Evolutionary conservation across 2,888 invertebrate species (phyloP), one percentile per base, ranked within the genome.

Genomic region (Ectemnius continuus): DNA sequence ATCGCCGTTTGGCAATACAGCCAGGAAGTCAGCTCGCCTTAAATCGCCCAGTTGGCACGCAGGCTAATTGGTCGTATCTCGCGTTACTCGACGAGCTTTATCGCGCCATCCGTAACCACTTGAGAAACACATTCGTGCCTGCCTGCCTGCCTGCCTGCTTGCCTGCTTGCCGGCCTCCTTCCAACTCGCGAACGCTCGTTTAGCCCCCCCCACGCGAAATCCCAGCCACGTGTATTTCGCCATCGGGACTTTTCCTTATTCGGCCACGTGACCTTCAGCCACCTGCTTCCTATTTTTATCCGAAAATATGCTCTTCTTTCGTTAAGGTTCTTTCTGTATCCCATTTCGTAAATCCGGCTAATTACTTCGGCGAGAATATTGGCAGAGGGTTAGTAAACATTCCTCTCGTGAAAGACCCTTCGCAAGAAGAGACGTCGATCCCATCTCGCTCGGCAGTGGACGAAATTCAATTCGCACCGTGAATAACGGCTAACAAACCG

Each of bases 401-500:
- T 8, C 36, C 11, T 36, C 8, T 36, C 8, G 8, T 6, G 1
- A 11, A 8, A 11, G 36, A 36, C 36, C 36, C 36, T 36, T 11
- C 5, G 36, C 11, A 36, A 14, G n/a, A 52, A 5, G n/a, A 52
- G 64, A 46, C 28, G 72, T 62, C 61, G 57, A 71, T 79, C 71
- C 78, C 63, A 56, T 36, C 59, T 59, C 68, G 70, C 67, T 20
- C 61, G n/a, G 73, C 67, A 59, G 76, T 66, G 70, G 72, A 65
- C 67, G 61, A 86, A 88, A 90, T 89, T 88, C 84, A 90, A 90
- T 90, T 88, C 85, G 83, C 81, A 76, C 84, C 81, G 84, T 89
- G 89, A 90, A 90, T 90, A 89, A 90, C 89, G 88, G 84, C 90
- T 90, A 90, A 90, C 90, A 89, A 90, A 90, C 89, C 90, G 88